Percentiles rank a stretch among this genome's conserved stretches.
phyloP scores from a whole-genome alignment of 2,888 invertebrate species.

The Prionchulus punctatus region DNA sequence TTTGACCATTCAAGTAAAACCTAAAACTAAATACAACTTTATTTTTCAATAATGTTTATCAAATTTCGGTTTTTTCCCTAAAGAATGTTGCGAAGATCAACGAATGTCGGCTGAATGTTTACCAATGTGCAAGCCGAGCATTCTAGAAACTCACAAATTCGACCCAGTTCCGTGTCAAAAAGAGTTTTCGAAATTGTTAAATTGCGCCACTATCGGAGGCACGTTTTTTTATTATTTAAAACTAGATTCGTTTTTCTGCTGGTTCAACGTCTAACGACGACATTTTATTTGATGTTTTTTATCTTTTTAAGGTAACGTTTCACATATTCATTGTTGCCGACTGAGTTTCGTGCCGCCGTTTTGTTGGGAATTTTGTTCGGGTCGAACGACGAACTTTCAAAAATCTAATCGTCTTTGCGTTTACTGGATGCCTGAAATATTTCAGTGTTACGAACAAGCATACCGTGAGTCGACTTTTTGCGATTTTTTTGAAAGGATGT shows the following conservation, averaged over 20 bases:
- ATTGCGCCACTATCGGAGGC: constrained; percentile 12
- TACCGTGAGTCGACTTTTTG: constrained; percentile 19
- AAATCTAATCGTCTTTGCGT: constrained; percentile 28
- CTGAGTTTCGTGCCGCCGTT: constrained; percentile 27
- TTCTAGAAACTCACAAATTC: constrained; percentile 24
- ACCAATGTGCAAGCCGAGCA: constrained; percentile 49
- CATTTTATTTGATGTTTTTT: not conserved
- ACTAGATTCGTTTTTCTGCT: too few species aligned
- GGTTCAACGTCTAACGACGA: too few species aligned
- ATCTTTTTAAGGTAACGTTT: constrained; percentile 16
- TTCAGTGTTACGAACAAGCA: constrained; percentile 26
- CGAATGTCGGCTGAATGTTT: constrained; percentile 62
- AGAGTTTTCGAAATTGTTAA: constrained; percentile 7
- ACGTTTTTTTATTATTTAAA: not conserved
- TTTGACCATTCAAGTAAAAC: constrained; percentile 10
- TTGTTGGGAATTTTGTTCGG: constrained; percentile 29
- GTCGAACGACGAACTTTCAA: constrained; percentile 21
- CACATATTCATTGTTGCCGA: constrained; percentile 29
- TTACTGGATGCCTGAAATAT: constrained; percentile 30
- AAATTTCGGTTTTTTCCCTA: constrained; percentile 16
- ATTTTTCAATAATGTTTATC: not conserved
- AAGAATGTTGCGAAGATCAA: constrained; percentile 57
- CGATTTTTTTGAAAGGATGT: not conserved
- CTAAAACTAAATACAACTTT: not conserved
- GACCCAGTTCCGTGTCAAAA: constrained; percentile 18